Evolutionary conservation across 2,797 vertebrate species (phyloP), one percentile per base, ranked within the genome.

Genomic region (Lindbergichthys nudifrons): DNA sequence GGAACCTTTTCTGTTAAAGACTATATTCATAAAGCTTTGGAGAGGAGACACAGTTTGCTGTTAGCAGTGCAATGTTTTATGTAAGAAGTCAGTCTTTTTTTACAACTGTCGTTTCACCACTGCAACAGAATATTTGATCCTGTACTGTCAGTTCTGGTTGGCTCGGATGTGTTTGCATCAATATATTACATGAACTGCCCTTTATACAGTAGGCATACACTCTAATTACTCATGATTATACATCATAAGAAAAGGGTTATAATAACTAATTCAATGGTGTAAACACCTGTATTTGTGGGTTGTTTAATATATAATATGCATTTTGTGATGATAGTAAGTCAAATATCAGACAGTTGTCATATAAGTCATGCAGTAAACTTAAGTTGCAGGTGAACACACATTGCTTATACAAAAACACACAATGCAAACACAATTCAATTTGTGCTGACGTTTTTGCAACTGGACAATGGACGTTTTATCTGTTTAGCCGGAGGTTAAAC

Each of bases 401-500:
- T 50, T 36, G 32, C 48, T 21, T 21, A 19, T 21, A 36, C 32
- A 36, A 7, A 36, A 36, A 36, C 6, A 36, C 32, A 36, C 26
- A 26, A 26, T 26, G 26, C 26, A 51, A 51, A 51, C 52, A 53
- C 51, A 30, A 53, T 50, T 3, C 51, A 53, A 30, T 53, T 30
- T 30, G 23, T 30, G 51, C 51, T 53, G 52, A 53, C 7, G n/a
- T 58, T 58, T 10, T 14, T 69, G 21, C 39, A 76, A n/a, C 36
- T 30, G 41, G 41, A 62, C 47, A 56, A 4, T 60, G 41, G 23
- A 45, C 15, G 18, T 12, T 45, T 11, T 58, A 60, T 68, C 62
- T 60, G n/a, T 70, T 46, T 4, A 60, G 26, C 45, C 60, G 5
- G 56, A 62, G 60, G 46, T 72, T 36, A 45, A 56, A 26, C 76